Conservation (phyloP, 2,888 invertebrate species). For the Diaphora mendica region DNA sequence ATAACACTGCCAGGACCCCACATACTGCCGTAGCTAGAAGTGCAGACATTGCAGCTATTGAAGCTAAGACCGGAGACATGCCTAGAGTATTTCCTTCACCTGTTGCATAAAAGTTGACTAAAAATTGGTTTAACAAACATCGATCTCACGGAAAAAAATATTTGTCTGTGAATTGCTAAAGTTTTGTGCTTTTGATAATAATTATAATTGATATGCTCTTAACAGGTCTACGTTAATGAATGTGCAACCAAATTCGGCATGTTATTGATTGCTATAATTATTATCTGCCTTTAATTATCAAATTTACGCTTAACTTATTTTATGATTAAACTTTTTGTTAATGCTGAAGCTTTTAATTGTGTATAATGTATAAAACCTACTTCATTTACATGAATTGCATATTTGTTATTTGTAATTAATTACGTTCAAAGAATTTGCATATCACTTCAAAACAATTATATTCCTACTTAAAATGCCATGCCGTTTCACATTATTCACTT, state of each 20-base stretch:
- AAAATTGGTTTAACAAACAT: background rate
- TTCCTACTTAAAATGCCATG: slow-evolving; percentile 54
- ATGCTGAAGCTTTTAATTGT: background rate
- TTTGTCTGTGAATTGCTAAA: background rate
- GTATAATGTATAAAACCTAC: background rate
- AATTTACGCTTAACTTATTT: background rate
- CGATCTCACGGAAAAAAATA: background rate
- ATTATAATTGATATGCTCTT: background rate
- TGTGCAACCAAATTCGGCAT: background rate
- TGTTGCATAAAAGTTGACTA: slow-evolving; percentile 56
- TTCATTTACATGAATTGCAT: slow-evolving; percentile 3
- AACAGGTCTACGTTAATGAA: background rate
- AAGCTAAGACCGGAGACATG: slow-evolving; percentile 91
- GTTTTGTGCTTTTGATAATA: background rate
- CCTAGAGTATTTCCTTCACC: slow-evolving; percentile 88
- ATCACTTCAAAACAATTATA: slow-evolving; percentile 41
- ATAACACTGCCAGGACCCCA: slow-evolving; percentile 91
- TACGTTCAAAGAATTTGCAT: slow-evolving; percentile 51
- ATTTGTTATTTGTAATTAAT: slow-evolving; percentile 10
- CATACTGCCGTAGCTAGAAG: slow-evolving; percentile 92
- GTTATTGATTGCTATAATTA: background rate
- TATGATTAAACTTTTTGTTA: background rate
- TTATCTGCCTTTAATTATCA: background rate
- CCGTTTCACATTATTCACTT: slow-evolving; percentile 1
- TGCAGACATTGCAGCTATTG: slow-evolving; percentile 91